These are phyloP conservation scores for Zele albiditarsus DNA, from an alignment of 2,888 invertebrate genomes.

Conservation along the genomic window DNA sequence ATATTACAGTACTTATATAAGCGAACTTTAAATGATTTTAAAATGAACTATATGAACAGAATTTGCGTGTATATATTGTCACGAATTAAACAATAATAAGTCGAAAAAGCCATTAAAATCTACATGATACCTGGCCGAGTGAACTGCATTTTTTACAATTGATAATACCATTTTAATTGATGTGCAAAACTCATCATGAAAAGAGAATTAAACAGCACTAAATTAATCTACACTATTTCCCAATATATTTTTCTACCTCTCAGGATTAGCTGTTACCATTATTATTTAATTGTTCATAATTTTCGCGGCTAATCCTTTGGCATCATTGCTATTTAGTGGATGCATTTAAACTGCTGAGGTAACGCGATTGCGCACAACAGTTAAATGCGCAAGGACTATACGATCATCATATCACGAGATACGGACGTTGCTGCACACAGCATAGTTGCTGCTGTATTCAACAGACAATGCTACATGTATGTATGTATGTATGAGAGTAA, in stretches of 20 bases:
- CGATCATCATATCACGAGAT: conserved; percentile 7
- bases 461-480: too few species aligned
- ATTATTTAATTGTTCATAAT: not conserved
- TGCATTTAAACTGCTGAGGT: not conserved
- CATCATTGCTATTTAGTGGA: not conserved
- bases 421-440: not conserved
- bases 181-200: too few species aligned
- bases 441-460: not conserved
- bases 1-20: too few species aligned
- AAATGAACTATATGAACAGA: too few species aligned
- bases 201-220: too few species aligned
- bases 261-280: not conserved
- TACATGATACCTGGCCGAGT: too few species aligned
- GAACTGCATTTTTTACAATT: too few species aligned
- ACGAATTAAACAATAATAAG: too few species aligned
- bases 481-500: not conserved
- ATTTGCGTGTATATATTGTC: too few species aligned
- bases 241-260: not conserved
- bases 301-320: not conserved
- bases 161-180: too few species aligned
- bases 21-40: too few species aligned
- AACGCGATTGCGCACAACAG: not conserved
- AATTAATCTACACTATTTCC: not conserved
- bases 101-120: too few species aligned
- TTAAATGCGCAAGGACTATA: conserved; percentile 1